A percentile compares a stretch with the other conserved stretches of the same genome.
These are phyloP conservation scores for Brachyhypopomus occidentalis DNA, from an alignment of 2,113 vertebrate genomes.

Conservation along the genomic window DNA sequence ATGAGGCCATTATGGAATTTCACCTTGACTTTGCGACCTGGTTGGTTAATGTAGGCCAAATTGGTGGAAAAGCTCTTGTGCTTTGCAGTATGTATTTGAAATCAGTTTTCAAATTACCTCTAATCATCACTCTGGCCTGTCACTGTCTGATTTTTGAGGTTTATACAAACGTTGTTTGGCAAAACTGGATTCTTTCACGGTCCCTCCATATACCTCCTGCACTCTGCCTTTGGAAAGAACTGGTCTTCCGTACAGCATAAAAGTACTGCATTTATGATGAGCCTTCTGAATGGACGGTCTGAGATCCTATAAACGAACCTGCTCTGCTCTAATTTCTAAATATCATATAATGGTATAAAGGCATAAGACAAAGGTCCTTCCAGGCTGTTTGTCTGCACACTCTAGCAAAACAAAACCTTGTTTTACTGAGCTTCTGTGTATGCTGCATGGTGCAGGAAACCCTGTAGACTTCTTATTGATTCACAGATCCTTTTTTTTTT, in stretches of 20 bases:
- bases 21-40: too few species aligned
- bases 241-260: background rate
- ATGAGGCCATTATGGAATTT: too few species aligned
- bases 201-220: background rate
- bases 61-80: background rate
- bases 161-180: background rate
- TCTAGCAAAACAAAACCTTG: background rate
- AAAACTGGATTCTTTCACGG: background rate
- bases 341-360: background rate
- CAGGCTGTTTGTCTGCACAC: background rate
- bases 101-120: background rate
- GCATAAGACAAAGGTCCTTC: background rate
- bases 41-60: background rate
- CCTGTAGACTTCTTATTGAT: conserved; percentile 6
- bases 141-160: background rate
- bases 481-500: conserved; percentile 21
- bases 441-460: background rate
- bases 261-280: background rate
- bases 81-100: too few species aligned
- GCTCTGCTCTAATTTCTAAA: background rate
- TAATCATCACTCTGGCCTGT: background rate
- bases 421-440: background rate
- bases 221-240: background rate
- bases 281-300: background rate
- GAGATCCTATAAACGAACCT: background rate